phyloP scores from a whole-genome alignment of 2,113 vertebrate genomes.

The Zootoca vivipara region DNA sequence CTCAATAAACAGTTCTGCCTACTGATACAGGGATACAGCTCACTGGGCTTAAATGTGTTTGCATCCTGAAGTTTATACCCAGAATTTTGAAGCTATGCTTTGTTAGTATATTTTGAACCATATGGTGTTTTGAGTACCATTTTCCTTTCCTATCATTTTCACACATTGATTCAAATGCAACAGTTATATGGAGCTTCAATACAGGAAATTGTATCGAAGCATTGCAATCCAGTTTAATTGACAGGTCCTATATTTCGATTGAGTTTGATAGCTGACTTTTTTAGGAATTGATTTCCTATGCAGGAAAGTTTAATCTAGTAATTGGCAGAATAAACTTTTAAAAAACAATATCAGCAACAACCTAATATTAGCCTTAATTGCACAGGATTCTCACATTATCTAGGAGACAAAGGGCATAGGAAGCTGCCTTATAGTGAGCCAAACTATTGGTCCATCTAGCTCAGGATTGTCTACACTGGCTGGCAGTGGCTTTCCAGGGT shows the following conservation, averaged over 20 bases:
- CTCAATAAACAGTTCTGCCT: constrained; percentile 11
- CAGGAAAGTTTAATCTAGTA: background rate
- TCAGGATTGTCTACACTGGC: no score
- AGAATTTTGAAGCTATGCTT: constrained; percentile 1
- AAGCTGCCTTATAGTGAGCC: no score
- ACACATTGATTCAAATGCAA: constrained; percentile 11
- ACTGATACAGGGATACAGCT: background rate
- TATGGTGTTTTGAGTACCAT: background rate
- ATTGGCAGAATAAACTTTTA: background rate
- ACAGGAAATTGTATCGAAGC: constrained; percentile 5
- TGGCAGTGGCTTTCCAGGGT: no score
- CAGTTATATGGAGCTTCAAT: background rate
- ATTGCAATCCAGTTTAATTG: constrained; percentile 13
- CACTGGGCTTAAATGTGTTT: background rate
- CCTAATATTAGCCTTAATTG: background rate
- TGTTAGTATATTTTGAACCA: background rate
- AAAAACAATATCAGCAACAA: background rate
- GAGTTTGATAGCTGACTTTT: constrained; percentile 25
- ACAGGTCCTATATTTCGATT: constrained; percentile 8
- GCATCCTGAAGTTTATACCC: background rate
- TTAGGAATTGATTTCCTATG: constrained; percentile 3
- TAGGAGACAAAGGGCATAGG: no score
- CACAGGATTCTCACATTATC: background rate
- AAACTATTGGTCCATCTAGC: no score
- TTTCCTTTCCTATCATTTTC: background rate